These are phyloP conservation scores for Cnemophilus loriae DNA, from an alignment of 2,113 vertebrate genomes.

Conservation along the genomic window DNA sequence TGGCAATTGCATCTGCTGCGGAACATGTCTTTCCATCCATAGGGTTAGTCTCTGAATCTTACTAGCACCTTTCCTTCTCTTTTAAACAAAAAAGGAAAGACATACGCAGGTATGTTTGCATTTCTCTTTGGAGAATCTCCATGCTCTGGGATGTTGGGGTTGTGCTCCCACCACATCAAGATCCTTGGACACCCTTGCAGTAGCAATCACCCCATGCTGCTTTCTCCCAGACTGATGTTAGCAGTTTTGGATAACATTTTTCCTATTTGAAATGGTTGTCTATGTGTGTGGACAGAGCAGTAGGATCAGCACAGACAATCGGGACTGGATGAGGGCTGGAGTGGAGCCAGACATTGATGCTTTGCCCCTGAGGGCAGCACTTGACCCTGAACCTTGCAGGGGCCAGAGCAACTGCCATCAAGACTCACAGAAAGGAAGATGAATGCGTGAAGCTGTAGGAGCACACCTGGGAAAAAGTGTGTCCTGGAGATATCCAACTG, in stretches of 20 bases:
- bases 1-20: background rate
- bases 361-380: fast-evolving
- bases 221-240: background rate
- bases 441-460: background rate
- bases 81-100: background rate
- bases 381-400: background rate
- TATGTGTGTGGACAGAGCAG: fast-evolving
- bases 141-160: fast-evolving
- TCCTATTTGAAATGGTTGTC: background rate
- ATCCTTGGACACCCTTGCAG: background rate
- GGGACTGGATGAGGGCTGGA: background rate
- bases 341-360: fast-evolving
- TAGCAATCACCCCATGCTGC: background rate
- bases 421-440: background rate
- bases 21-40: background rate
- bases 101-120: background rate
- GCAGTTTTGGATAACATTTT: background rate
- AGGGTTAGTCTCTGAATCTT: background rate
- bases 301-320: background rate
- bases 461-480: background rate
- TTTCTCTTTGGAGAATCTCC: background rate
- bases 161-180: fast-evolving
- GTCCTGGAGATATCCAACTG: background rate
- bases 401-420: background rate
- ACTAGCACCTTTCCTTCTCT: background rate